Evolutionary conservation across 2,888 invertebrate species (phyloP).

Genomic region (Boloria selene): DNA sequence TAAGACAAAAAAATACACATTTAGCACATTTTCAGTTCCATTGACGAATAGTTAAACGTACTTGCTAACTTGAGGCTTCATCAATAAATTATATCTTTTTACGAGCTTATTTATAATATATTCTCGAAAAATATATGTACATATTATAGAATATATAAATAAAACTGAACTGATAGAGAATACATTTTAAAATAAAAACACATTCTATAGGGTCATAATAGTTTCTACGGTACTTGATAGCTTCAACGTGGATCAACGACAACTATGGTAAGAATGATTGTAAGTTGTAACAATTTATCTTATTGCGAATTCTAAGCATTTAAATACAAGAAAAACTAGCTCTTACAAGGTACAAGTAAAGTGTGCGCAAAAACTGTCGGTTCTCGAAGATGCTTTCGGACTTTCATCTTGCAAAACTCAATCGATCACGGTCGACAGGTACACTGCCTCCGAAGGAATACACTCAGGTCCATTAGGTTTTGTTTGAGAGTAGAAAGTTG

Average conservation of each 20-base stretch:
- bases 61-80: no score
- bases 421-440: slow-evolving; percentile 35
- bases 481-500: slow-evolving; percentile 37
- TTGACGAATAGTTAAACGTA: no score
- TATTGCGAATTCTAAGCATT: background rate
- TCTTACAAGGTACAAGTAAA: background rate
- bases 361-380: slow-evolving; percentile 2
- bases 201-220: no score
- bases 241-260: no score
- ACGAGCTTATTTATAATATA: no score
- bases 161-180: background rate
- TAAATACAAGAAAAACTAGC: slow-evolving; percentile 2
- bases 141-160: no score
- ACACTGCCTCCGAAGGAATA: slow-evolving; percentile 29
- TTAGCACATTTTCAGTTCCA: background rate
- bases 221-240: no score
- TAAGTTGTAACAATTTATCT: no score
- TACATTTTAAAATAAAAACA: no score
- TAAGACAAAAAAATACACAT: background rate
- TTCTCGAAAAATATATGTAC: no score
- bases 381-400: slow-evolving; percentile 29
- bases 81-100: no score
- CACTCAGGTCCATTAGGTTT: slow-evolving; percentile 34
- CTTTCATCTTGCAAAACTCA: slow-evolving; percentile 32
- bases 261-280: no score